phyloP scores from a whole-genome alignment of 2,797 vertebrate genomes.

The Typhlichthys eigenmanni region DNA sequence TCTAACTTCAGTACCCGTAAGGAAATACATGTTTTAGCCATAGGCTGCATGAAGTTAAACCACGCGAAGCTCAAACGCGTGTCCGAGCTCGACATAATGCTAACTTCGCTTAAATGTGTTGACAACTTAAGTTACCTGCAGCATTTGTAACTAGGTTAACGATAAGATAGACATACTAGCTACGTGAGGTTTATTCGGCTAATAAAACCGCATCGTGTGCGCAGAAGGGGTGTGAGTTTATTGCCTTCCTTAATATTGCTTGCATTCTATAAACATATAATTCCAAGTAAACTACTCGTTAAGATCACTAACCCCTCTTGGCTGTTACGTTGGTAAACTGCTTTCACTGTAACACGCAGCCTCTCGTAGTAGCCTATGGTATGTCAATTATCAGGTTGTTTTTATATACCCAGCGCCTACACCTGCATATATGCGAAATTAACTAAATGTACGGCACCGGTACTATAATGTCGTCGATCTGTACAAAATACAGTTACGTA shows the following conservation, averaged over 20 bases:
- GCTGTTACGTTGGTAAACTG: too few relatives aligned
- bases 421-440: too few relatives aligned
- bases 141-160: conserved; percentile 1
- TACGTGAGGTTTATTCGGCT: neutral
- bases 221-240: neutral
- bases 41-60: neutral
- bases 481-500: too few relatives aligned
- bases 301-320: too few relatives aligned
- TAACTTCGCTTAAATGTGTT: conserved; percentile 7
- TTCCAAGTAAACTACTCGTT: too few relatives aligned
- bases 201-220: neutral
- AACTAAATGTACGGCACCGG: too few relatives aligned
- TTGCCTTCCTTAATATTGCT: neutral
- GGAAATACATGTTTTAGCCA: neutral
- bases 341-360: too few relatives aligned
- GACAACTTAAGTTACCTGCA: conserved; percentile 7
- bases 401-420: too few relatives aligned
- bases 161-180: conserved; percentile 1
- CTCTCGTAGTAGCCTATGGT: too few relatives aligned
- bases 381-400: too few relatives aligned
- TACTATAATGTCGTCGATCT: too few relatives aligned
- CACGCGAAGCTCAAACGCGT: neutral
- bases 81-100: neutral
- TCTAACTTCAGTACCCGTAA: neutral
- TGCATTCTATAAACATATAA: too few relatives aligned